Conservation (phyloP, 2,888 invertebrate genomes). For the Dryobotodes eremita region DNA sequence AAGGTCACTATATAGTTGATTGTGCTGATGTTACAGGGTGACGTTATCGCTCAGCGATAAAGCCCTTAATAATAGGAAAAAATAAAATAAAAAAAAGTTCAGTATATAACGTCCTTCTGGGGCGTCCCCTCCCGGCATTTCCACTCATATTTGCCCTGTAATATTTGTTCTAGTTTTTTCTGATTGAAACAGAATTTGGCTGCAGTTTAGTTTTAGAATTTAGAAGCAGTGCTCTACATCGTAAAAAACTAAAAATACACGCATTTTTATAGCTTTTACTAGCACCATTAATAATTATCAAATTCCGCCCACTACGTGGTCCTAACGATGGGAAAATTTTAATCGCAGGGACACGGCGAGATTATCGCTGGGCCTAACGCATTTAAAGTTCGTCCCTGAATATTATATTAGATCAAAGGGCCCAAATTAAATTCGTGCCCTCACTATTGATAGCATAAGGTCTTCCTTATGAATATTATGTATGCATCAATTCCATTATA, state of each 20-base stretch:
- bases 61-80: too few relatives aligned
- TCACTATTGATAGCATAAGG: conserved; percentile 73
- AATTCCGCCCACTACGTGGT: conserved; percentile 66
- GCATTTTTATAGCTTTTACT: background rate
- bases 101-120: too few relatives aligned
- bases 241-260: background rate
- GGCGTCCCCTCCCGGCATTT: too few relatives aligned
- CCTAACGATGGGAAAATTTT: conserved; percentile 76
- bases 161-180: background rate
- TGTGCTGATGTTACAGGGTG: too few relatives aligned
- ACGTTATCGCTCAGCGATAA: too few relatives aligned
- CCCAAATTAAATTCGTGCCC: conserved; percentile 80
- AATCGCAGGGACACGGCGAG: conserved; percentile 73
- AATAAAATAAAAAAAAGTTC: too few relatives aligned
- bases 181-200: background rate
- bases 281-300: conserved; percentile 30
- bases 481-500: conserved; percentile 75
- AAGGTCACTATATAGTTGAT: too few relatives aligned
- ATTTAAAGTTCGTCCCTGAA: conserved; percentile 78
- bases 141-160: too few relatives aligned
- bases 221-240: background rate
- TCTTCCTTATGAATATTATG: conserved; percentile 79
- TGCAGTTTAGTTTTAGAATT: background rate
- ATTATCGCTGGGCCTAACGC: conserved; percentile 74
- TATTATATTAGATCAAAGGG: conserved; percentile 82